Evolutionary conservation across 37 sponge, comb jelly and placozoan genomes (phyloP), one percentile per base, ranked within the genome.

Genomic region (Aphrocallistes beatrix): DNA sequence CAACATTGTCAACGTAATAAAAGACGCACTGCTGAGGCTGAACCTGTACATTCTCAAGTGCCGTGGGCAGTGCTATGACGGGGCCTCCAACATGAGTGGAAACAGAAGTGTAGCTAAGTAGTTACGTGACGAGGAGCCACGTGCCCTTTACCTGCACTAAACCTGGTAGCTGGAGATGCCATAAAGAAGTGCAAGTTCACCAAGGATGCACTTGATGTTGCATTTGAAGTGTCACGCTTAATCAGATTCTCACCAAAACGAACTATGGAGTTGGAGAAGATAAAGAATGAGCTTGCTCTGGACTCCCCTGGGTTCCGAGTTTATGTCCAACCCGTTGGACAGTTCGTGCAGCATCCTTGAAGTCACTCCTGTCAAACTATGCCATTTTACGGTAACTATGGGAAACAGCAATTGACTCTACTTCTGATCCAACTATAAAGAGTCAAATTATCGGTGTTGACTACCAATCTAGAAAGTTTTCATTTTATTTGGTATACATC

Each of bases 201-300:
- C 36, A 34, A 86, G 37, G 89, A 91, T 48, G 87, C 92, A 36
- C 51, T 91, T 37, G 88, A 87, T 8, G 87, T 85, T 28, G 85
- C 83, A 0, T 82, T 82, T 83, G 93, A 92, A 81, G 82, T 91
- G 3, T 87, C 88, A 23, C 89, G 87, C 85, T 42, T 91, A 37
- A 83, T 90, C 9, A 92, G 90, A 82, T 87, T 85, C 36, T 92
- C 90, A 36, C 89, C 93, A 23, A 90, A 87, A 39, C 86, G 90
- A 81, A 85, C 90, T 83, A 88, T 87, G 0, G 39, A 39, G 25
- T 86, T 88, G 69, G 83, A 90, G 37, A 42, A 37, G 10, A 50
- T 92, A 37, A 88, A 90, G 51, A 51, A 84, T 45, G 51, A 81
- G 13, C 34, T 81, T 0, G 89, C 81, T 50, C 47, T 83, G 39